Base-by-base conservation (phyloP, 1,140 invertebrate species). In the Pseudomyrmex flavicornis region DNA sequence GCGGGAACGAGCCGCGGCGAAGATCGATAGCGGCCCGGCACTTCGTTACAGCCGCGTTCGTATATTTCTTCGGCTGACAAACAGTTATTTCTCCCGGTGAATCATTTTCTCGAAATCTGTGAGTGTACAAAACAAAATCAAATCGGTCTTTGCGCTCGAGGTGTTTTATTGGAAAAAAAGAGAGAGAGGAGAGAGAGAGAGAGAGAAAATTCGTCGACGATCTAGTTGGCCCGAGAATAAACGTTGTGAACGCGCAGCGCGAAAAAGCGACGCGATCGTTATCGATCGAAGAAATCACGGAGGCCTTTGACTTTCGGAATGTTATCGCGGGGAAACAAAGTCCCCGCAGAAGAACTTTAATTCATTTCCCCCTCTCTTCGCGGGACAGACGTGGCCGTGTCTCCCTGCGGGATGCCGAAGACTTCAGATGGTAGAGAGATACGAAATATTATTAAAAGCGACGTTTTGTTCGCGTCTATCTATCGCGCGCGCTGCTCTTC, bases 401-500 rank as follows among this genome's bases (percentile, higher is more conserved):
- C 82, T 89, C 90, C 86, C 90, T 89, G 85, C 89, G 90, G 91
- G 91, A 91, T 84, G 86, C 90, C 79, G 72, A 82, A 89, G 90
- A 88, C 89, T 91, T 91, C 89, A 85, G 91, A 92, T 92, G 83
- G 75, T 65, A 65, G 69, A 65, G 72, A 89, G 91, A 92, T 92
- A 92, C 58, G 85, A 85, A 90, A 90, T 91, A 91, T 91, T 91
- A 91, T 91, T 91, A 91, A 92, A 90, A 89, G 87, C 88, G 85
- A 90, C 86, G 84, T 90, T 84, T 84, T 86, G 80, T 90, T 88
- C 83, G 77, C 89, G 35, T 35, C 35, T 35, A 35, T 35, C 35
- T 35, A 35, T 65, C 65, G 35, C 58, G 54, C 48, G 82, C 68
- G 66, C 58, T 79, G 10, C 70, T 61, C 85, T 77, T 84, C 85